These are phyloP conservation scores for Buceros bicornis DNA, from an alignment of 2,797 vertebrate species.

Conservation along the genomic window DNA sequence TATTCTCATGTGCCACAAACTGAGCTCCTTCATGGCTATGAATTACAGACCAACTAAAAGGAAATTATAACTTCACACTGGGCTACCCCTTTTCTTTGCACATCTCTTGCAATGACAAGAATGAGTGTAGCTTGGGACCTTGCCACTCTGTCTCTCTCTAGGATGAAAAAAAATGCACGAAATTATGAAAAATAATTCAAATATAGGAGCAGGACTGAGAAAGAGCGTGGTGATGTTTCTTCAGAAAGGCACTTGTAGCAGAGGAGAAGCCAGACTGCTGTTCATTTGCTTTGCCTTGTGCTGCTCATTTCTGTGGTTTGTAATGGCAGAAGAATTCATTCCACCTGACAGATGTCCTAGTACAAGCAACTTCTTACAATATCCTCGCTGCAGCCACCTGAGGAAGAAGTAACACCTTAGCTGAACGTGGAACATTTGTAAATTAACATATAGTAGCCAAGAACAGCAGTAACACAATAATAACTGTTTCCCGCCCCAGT, in stretches of 20 bases:
- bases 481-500: not conserved
- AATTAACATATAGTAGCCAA: constrained; percentile 36
- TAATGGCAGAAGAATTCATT: not conserved
- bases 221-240: not conserved
- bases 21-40: too few species aligned
- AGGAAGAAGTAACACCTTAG: not conserved
- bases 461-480: not conserved
- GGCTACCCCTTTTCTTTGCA: not conserved
- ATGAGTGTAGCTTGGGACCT: not conserved
- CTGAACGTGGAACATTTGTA: not conserved
- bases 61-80: not conserved
- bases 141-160: not conserved
- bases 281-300: not conserved
- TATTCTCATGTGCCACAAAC: not conserved
- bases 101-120: not conserved
- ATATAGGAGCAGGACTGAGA: not conserved
- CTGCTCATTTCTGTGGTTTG: not conserved
- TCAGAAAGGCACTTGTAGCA: not conserved
- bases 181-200: not conserved
- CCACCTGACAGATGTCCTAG: not conserved
- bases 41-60: not conserved
- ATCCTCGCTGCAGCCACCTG: not conserved
- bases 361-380: not conserved
- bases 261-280: not conserved
- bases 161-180: not conserved